Evolutionary conservation across 2,797 vertebrate genomes (phyloP).

Genomic region (Otus scops): DNA sequence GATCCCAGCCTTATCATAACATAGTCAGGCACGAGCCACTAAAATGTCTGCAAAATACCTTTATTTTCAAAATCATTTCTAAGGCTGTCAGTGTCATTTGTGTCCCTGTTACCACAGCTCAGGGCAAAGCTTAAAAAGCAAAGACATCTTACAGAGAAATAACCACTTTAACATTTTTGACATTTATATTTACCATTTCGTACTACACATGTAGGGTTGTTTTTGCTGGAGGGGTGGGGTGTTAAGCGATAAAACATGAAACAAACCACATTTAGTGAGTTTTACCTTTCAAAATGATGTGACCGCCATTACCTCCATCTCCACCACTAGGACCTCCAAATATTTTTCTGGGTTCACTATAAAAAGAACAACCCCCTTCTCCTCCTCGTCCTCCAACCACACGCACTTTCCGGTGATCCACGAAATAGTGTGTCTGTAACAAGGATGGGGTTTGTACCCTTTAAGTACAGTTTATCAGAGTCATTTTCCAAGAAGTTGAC

Average conservation of each 20-base stretch:
- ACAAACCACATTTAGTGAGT: neutral
- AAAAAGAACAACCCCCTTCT: conserved; percentile 83
- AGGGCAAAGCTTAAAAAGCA: neutral
- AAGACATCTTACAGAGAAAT: neutral
- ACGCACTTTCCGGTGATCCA: conserved; percentile 86
- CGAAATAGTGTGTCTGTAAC: conserved; percentile 85
- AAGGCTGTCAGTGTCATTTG: neutral
- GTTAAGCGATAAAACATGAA: neutral
- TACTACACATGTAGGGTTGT: fast-evolving
- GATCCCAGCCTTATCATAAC: neutral
- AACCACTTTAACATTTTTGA: neutral
- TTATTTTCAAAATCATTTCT: neutral
- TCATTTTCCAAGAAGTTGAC: neutral
- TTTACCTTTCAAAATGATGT: conserved; percentile 80
- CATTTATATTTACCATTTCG: neutral
- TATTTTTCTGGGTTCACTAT: conserved; percentile 93
- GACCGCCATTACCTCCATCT: conserved; percentile 89
- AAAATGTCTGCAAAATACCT: neutral
- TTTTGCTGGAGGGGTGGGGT: neutral
- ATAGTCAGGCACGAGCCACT: neutral
- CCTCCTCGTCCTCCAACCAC: conserved; percentile 87
- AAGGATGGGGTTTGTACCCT: neutral
- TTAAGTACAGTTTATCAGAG: neutral
- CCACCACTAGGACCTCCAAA: conserved; percentile 95
- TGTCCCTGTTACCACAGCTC: neutral